phyloP scores from a whole-genome alignment of 2,113 vertebrate species.

The Amazona vittata region DNA sequence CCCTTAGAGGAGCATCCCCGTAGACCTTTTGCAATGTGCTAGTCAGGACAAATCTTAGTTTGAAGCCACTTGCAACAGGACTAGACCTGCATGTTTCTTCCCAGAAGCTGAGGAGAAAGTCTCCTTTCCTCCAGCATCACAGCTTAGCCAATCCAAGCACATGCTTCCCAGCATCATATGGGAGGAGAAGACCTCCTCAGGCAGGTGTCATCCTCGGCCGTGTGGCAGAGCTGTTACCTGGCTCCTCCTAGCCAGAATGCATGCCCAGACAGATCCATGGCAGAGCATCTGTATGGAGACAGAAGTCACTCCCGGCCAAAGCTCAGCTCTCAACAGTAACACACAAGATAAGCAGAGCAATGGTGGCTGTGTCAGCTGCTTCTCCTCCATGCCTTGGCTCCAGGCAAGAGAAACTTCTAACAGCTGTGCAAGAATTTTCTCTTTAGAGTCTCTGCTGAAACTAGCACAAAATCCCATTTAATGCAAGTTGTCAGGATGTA shows the following conservation, averaged over 20 bases:
- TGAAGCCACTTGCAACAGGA: background rate
- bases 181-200: background rate
- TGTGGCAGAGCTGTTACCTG: background rate
- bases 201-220: background rate
- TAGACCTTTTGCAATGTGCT: background rate
- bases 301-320: background rate
- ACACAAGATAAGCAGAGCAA: background rate
- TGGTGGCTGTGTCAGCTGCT: background rate
- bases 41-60: background rate
- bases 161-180: fast-evolving
- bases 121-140: background rate
- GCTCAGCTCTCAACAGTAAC: background rate
- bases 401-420: background rate
- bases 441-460: background rate
- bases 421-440: background rate
- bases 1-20: background rate
- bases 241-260: background rate
- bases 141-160: background rate
- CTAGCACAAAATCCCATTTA: background rate
- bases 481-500: background rate
- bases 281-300: background rate
- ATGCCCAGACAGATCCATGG: background rate
- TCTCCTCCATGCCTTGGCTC: background rate
- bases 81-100: background rate
- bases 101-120: background rate